phyloP scores from a whole-genome alignment of 2,797 vertebrate genomes.

The Urophycis tenuis region DNA sequence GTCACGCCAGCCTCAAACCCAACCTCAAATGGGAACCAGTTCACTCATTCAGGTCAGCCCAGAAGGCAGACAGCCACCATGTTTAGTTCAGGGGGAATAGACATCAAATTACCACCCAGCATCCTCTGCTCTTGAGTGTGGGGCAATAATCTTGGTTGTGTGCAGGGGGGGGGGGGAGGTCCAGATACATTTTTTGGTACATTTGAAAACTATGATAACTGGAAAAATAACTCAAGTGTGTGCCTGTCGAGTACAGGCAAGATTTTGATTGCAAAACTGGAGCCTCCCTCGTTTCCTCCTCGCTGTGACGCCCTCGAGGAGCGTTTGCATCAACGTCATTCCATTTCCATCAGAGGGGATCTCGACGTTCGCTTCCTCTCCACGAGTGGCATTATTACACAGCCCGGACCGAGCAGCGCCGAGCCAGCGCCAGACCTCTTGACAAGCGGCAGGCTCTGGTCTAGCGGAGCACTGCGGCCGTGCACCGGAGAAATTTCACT shows the following conservation, averaged over 20 bases:
- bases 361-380: conserved; percentile 9
- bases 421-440: background rate
- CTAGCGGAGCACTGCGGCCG: conserved; percentile 43
- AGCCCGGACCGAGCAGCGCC: background rate
- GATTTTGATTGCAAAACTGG: background rate
- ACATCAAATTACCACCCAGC: conserved; percentile 69
- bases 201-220: conserved; percentile 33
- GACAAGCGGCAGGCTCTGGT: conserved; percentile 29
- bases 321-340: conserved; percentile 1
- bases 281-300: conserved; percentile 9
- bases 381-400: background rate
- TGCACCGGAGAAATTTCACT: conserved; percentile 46
- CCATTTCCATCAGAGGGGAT: conserved; percentile 22
- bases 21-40: conserved; percentile 30
- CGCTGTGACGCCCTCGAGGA: background rate
- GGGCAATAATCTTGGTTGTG: conserved; percentile 61
- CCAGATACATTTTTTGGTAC: conserved; percentile 58
- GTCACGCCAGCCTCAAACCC: background rate
- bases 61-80: conserved; percentile 47
- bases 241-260: background rate
- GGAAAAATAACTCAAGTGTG: background rate
- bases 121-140: conserved; percentile 63
- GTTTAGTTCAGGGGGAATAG: conserved; percentile 71
- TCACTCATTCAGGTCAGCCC: conserved; percentile 46
- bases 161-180: conserved; percentile 41